Percentiles rank a stretch among this genome's conserved stretches.
Conservation (phyloP, 1,140 invertebrate species). For the Brachionus sp. region DNA sequence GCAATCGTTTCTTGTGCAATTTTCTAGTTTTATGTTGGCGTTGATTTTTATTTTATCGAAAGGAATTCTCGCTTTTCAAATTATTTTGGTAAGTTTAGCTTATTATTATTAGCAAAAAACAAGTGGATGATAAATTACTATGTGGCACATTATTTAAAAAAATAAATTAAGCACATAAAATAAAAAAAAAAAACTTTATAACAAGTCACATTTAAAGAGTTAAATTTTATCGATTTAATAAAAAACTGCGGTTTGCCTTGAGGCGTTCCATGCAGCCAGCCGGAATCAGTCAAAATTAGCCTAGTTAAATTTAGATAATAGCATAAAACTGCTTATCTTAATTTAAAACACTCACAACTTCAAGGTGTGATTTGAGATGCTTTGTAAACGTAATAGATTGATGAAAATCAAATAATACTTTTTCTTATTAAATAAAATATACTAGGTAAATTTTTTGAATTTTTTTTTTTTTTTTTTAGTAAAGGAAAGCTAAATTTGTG, state of each 20-base stretch:
- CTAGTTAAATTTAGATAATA: not conserved
- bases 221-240: too few relatives aligned
- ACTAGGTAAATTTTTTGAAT: not conserved
- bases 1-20: not conserved
- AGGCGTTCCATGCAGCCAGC: too few relatives aligned
- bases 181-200: too few relatives aligned
- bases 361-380: not conserved
- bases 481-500: too few relatives aligned
- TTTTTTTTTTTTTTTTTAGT: too few relatives aligned
- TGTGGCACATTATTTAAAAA: too few relatives aligned
- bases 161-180: too few relatives aligned
- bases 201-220: too few relatives aligned
- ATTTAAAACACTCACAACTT: constrained; percentile 3
- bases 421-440: not conserved
- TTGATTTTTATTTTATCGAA: not conserved
- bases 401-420: not conserved
- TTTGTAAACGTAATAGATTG: not conserved
- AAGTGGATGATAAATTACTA: not conserved
- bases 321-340: not conserved
- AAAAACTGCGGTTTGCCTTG: too few relatives aligned
- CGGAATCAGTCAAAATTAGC: not conserved
- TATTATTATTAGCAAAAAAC: not conserved
- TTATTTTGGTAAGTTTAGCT: not conserved
- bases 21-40: not conserved
- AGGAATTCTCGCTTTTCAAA: not conserved